Evolutionary conservation across 2,113 vertebrate genomes (phyloP), one percentile per base, ranked within the genome.

Genomic region (Helogale parvula): DNA sequence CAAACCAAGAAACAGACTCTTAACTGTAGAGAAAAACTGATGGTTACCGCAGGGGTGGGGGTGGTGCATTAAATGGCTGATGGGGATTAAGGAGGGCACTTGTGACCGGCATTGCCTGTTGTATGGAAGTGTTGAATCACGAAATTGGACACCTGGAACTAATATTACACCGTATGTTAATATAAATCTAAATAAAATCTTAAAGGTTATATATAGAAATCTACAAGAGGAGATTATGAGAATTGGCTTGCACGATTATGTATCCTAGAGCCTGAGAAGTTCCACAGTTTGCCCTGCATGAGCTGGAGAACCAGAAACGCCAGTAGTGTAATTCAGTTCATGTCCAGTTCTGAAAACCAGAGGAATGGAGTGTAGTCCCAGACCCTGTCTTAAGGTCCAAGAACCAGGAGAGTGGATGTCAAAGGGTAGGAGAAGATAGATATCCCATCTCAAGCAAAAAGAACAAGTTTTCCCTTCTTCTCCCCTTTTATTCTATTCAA

Each of bases 351-450:
- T 79, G 5, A 88, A n/a, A 29, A 25, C n/a, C 45, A 31, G 21
- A 35, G 29, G 7, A 71, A 14, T 50, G n/a, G 25, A 10, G 14
- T 45, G 0, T 15, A 63, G 27, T 63, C 52, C 38, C 31, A 45
- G 50, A n/a, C 2, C 0, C 1, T 33, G 50, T 15, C 5, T 47
- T 11, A 85, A 71, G 52, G 19, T 54, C 29, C 5, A 23, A 35
- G 50, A 69, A 38, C 0, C 13, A 27, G 57, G 23, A 66, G 10
- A 3, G 5, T 0, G 60, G 10, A 19, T 11, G 15, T 50, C 7
- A 7, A 9, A 33, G 38, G 25, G 25, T 50, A 35, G 25, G 79
- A 93, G 69, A 82, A 50, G 25, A 54, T 8, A 19, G 77, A 54
- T 83, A 35, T 4, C 35, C 35, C 31, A 57, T 5, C 16, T 45